A percentile compares a stretch with the other conserved stretches of the same genome.
Conservation (phyloP, 1,140 invertebrate genomes). For the Drosophila carrolli region DNA sequence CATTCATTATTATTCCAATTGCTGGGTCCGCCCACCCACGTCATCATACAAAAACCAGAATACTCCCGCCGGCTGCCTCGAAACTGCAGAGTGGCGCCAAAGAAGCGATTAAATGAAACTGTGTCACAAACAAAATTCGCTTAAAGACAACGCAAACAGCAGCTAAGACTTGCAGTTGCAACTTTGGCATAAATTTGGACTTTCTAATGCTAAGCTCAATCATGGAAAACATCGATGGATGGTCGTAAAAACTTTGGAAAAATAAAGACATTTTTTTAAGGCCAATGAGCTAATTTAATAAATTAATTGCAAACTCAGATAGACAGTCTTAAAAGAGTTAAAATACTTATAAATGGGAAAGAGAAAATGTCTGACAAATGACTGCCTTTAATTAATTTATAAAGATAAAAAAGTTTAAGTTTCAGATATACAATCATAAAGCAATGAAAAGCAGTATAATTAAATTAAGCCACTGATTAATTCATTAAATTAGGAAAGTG, state of each 20-base stretch:
- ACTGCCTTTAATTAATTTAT: too few species aligned
- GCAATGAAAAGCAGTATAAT: too few species aligned
- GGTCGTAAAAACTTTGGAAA: background rate
- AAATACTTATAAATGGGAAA: too few species aligned
- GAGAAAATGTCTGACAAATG: too few species aligned
- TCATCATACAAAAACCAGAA: constrained; percentile 8
- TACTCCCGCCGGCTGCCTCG: constrained; percentile 28
- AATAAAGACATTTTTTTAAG: too few species aligned
- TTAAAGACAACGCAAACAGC: constrained; percentile 41
- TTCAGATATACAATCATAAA: too few species aligned
- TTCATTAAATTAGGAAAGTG: constrained; percentile 8
- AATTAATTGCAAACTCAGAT: too few species aligned
- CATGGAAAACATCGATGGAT: background rate
- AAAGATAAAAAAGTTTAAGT: too few species aligned
- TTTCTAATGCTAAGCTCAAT: constrained; percentile 2
- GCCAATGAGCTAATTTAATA: too few species aligned
- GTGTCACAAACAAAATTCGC: constrained; percentile 75
- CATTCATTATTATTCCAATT: constrained; percentile 81
- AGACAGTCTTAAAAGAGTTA: too few species aligned
- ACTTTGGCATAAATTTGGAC: background rate
- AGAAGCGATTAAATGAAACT: constrained; percentile 79
- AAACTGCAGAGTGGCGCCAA: constrained; percentile 72
- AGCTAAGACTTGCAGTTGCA: constrained; percentile 1
- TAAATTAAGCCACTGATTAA: background rate
- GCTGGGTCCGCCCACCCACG: constrained; percentile 43